Evolutionary conservation across 35 echinoderm and acorn worm genomes (phyloP).

Genomic region (Chiridota heheva): DNA sequence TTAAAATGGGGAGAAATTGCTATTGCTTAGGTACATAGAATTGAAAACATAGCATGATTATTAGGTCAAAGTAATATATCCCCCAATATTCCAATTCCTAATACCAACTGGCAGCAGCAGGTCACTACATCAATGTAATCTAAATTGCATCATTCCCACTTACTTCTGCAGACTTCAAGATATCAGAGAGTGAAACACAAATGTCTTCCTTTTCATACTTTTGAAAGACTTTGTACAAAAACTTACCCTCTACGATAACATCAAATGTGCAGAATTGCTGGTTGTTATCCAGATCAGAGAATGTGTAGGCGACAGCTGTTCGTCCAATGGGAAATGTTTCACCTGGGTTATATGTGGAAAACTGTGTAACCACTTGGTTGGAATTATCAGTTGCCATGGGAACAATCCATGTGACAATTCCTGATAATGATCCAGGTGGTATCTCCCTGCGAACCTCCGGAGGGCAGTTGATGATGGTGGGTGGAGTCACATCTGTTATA

Average conservation of each 20-base stretch:
- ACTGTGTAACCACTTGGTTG: background rate
- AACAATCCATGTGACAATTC: slow-evolving; percentile 24
- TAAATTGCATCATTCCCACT: too few relatives aligned
- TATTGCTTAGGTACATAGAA: too few relatives aligned
- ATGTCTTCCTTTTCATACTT: too few relatives aligned
- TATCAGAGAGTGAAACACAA: too few relatives aligned
- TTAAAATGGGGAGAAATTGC: too few relatives aligned
- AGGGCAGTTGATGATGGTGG: slow-evolving; percentile 44
- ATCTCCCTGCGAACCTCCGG: background rate
- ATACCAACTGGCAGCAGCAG: too few relatives aligned
- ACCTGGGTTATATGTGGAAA: slow-evolving; percentile 16
- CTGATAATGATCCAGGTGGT: slow-evolving; percentile 10
- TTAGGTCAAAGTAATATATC: too few relatives aligned
- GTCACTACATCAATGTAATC: too few relatives aligned
- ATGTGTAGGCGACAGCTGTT: slow-evolving; percentile 35
- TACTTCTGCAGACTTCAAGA: too few relatives aligned
- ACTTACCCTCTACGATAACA: slow-evolving; percentile 27
- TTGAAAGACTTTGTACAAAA: too few relatives aligned
- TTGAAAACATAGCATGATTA: too few relatives aligned
- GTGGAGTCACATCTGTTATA: slow-evolving; percentile 26
- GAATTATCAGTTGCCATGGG: slow-evolving; percentile 56
- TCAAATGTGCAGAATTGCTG: slow-evolving; percentile 18
- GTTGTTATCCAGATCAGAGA: slow-evolving; percentile 27
- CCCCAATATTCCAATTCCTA: too few relatives aligned
- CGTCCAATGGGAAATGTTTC: background rate